Evolutionary conservation across 2,113 vertebrate genomes (phyloP).

Genomic region (Eonycteris spelaea): DNA sequence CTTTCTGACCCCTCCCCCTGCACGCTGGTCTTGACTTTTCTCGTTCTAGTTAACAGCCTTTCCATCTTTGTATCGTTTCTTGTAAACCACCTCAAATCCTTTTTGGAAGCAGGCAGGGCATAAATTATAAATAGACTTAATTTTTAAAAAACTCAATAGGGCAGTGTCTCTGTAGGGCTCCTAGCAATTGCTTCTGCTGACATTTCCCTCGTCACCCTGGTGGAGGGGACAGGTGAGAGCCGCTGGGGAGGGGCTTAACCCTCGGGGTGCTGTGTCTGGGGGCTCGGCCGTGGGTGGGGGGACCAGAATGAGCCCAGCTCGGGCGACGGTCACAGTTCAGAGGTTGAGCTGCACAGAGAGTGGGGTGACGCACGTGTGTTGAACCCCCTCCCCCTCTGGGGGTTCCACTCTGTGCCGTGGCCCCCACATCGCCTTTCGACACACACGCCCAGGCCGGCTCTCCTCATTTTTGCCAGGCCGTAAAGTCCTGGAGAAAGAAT

Average conservation of each 20-base stretch:
- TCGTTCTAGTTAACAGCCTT: constrained; percentile 1
- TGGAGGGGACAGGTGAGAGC: neutral
- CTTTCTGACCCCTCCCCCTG: neutral
- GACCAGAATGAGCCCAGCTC: neutral
- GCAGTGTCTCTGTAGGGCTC: constrained; percentile 49
- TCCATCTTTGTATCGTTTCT: constrained; percentile 12
- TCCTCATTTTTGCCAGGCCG: constrained; percentile 59
- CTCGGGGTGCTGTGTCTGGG: neutral
- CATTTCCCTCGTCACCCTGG: neutral
- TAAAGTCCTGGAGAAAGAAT: constrained; percentile 70
- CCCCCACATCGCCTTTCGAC: neutral
- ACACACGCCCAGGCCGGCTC: neutral
- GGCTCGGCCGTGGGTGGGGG: neutral
- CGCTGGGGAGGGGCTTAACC: neutral
- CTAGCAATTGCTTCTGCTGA: neutral
- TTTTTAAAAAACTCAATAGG: constrained; percentile 62
- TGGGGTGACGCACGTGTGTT: accelerated
- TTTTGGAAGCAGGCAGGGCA: constrained; percentile 61
- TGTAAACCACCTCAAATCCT: constrained; percentile 52
- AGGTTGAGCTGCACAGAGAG: neutral
- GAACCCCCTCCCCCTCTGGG: neutral
- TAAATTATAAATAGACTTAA: constrained; percentile 75
- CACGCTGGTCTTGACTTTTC: neutral
- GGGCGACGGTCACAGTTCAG: accelerated
- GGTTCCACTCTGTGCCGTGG: neutral